A percentile compares a stretch with the other conserved stretches of the same genome.
These are phyloP conservation scores for Stenchaetothrips biformis DNA, from an alignment of 2,888 invertebrate genomes.

Conservation along the genomic window DNA sequence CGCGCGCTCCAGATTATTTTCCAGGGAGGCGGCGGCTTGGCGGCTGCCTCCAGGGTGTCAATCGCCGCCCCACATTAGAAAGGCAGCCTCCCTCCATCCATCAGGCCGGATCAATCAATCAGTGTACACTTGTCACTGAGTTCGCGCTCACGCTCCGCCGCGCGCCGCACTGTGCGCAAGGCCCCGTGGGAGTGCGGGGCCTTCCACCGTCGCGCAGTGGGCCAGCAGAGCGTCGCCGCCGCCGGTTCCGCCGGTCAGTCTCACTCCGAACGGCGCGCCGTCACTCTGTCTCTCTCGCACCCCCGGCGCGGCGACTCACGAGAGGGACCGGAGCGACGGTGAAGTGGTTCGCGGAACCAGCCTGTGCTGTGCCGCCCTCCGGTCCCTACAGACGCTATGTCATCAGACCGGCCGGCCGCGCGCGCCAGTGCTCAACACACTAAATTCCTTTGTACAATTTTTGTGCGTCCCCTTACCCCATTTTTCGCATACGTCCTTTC, in stretches of 20 bases:
- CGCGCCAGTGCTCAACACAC: no score
- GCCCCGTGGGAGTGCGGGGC: background rate
- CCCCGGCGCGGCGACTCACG: background rate
- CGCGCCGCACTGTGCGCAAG: background rate
- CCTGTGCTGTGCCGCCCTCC: background rate
- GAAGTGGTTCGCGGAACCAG: background rate
- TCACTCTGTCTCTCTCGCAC: background rate
- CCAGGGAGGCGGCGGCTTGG: no score
- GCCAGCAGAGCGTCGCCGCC: no score
- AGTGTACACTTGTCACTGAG: constrained; percentile 15
- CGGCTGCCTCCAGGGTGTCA: no score
- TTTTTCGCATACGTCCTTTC: no score
- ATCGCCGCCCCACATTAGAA: no score
- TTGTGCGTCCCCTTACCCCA: no score
- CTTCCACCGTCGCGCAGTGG: background rate
- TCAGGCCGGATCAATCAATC: constrained; percentile 10
- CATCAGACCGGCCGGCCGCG: background rate
- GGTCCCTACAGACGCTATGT: background rate
- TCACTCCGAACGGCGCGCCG: no score
- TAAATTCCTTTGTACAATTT: no score
- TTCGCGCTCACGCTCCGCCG: background rate
- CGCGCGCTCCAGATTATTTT: no score
- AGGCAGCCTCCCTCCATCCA: background rate
- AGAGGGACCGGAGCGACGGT: background rate
- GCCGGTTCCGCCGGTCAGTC: background rate